Conservation (phyloP, 2,888 invertebrate species). For the Tachina lurida region DNA sequence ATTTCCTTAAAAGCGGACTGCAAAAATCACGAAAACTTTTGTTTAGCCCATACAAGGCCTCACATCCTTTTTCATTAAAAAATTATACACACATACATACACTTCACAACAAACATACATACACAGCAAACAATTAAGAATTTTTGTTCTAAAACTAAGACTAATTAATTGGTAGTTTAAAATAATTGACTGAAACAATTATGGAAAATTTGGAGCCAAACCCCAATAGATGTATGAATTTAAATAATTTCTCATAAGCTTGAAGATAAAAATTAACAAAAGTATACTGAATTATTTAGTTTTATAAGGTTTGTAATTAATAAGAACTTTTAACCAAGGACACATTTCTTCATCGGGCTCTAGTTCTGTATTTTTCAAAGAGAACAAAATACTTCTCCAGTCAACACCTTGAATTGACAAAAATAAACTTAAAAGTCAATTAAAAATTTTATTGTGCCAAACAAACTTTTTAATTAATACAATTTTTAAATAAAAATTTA, state of each 20-base stretch:
- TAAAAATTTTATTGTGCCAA: no score
- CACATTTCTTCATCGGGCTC: no score
- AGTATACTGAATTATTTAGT: no score
- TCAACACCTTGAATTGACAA: no score
- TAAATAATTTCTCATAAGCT: background rate
- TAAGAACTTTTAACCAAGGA: no score
- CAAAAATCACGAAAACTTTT: background rate
- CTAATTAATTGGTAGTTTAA: constrained; percentile 2
- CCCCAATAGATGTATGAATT: background rate
- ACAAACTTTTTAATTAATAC: no score
- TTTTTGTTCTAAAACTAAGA: constrained; percentile 24
- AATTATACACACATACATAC: constrained; percentile 40
- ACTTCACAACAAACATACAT: constrained; percentile 45
- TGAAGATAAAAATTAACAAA: no score
- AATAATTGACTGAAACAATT: background rate
- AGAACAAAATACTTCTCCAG: no score
- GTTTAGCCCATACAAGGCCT: background rate
- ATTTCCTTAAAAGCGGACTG: constrained; percentile 3
- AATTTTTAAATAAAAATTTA: no score
- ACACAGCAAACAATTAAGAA: constrained; percentile 53
- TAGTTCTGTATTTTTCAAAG: no score
- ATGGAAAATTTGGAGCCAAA: background rate
- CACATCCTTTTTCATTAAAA: constrained; percentile 6
- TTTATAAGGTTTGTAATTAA: no score
- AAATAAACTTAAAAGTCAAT: no score